These are phyloP conservation scores for Sepiola atlantica DNA, from an alignment of 2,888 invertebrate species.

Conservation along the genomic window DNA sequence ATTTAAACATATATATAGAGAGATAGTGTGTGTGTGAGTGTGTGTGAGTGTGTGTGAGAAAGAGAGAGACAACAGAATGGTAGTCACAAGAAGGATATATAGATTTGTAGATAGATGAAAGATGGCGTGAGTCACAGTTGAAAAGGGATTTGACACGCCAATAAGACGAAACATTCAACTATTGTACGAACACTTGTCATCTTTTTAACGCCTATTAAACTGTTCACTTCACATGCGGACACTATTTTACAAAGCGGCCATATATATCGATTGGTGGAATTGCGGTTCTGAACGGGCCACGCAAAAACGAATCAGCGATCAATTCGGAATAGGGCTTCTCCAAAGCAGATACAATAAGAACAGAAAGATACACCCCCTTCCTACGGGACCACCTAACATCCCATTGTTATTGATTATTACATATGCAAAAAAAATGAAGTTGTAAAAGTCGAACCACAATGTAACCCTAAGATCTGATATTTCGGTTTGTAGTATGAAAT, in stretches of 20 bases:
- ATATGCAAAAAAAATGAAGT: too few species aligned
- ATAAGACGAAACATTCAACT: background rate
- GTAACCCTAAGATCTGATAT: background rate
- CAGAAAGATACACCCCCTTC: background rate
- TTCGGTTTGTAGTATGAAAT: background rate
- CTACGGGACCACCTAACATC: background rate
- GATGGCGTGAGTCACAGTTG: background rate
- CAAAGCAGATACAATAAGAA: background rate
- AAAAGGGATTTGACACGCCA: background rate
- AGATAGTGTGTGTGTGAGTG: rapidly evolving
- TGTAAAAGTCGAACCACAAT: background rate
- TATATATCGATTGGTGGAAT: background rate
- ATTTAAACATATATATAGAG: background rate
- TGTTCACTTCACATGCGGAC: background rate
- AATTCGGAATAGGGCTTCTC: background rate
- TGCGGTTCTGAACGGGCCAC: background rate
- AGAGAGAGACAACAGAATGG: background rate
- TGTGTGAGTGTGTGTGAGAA: background rate
- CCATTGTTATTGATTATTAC: background rate
- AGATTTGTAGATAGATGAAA: background rate
- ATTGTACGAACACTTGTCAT: background rate
- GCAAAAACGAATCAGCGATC: background rate
- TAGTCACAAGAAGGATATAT: background rate
- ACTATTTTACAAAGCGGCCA: background rate
- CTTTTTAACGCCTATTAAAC: background rate